Evolutionary conservation across 2,113 vertebrate genomes (phyloP).

Genomic region (Gadus macrocephalus): DNA sequence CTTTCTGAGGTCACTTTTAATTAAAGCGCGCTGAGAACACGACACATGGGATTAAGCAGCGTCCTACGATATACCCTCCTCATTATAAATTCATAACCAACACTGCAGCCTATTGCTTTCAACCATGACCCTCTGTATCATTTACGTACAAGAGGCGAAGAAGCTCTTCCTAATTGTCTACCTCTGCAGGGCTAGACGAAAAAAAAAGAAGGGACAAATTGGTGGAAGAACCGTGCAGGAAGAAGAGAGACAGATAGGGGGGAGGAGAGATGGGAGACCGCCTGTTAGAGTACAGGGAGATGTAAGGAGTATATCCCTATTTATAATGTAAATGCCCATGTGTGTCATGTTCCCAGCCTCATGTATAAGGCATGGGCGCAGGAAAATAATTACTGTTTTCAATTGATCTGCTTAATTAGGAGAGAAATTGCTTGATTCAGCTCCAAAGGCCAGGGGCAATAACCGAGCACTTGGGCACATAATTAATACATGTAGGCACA

Average conservation of each 20-base stretch:
- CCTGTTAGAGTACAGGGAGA: not conserved
- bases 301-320: constrained; percentile 5
- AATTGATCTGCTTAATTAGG: constrained; percentile 30
- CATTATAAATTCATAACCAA: constrained; percentile 67
- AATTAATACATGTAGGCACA: constrained; percentile 4
- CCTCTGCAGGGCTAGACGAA: constrained; percentile 3
- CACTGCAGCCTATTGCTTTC: constrained; percentile 52
- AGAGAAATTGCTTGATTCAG: constrained; percentile 11
- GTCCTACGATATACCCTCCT: constrained; percentile 43
- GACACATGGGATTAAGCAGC: constrained; percentile 66
- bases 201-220: constrained; percentile 29
- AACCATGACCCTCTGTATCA: constrained; percentile 57
- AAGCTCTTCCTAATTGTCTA: constrained; percentile 49
- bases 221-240: not conserved
- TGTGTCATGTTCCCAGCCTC: constrained; percentile 19
- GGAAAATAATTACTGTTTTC: constrained; percentile 17
- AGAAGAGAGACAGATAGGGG: not conserved
- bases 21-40: constrained; percentile 70
- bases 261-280: not conserved
- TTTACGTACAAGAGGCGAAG: constrained; percentile 54
- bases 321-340: constrained; percentile 9
- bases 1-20: constrained; percentile 73
- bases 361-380: constrained; percentile 15
- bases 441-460: constrained; percentile 1
- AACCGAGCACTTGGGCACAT: not conserved